Base-by-base conservation (phyloP, 2,113 vertebrate genomes). In the Corythaeola cristata region DNA sequence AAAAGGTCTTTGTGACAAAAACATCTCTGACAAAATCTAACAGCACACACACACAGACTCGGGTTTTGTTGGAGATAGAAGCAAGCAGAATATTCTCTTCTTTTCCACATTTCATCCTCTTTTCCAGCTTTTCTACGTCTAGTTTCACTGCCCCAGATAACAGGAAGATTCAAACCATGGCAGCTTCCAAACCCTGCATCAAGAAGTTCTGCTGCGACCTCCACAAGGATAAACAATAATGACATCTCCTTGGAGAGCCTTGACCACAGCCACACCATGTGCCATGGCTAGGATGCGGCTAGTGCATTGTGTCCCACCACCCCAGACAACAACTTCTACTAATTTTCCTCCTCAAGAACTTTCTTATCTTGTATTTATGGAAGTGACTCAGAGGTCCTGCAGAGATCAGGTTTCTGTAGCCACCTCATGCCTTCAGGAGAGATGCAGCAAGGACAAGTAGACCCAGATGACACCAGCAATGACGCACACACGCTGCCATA, bases 381-480 rank as follows among this genome's bases (percentile, higher is more conserved):
- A 64, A 62, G 4, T 24, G 28, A 52, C 72, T 59, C 72, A 39
- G 68, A 63, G 67, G 28, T 50, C 56, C 55, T 27, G 14, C 2
- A 32, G 68, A 81, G 5, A 7, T 27, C 16, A 2, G 2, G 9
- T 52, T 80, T 63, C 68, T 79, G 53, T 6, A 82, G 44, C 49
- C 33, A 24, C 16, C 67, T 79, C 41, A 2, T 30, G 30, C 56
- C 45, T 52, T 50, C 32, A 73, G 56, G 67, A 91, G 41, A 33
- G 0, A 5, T 12, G 39, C 2, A 2, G 30, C 21, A 37, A 59
- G 53, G 26, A 30, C 14, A 27, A 23, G 81, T 1, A 9, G 1
- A 5, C 37, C 26, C 81, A 53, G 64, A 3, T 35, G 92, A 39
- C 56, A 78, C 18, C 56, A 50, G 15, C 0, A 0, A 20, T n/a